Conservation (phyloP, 2,113 vertebrate species). For the Indicator indicator region DNA sequence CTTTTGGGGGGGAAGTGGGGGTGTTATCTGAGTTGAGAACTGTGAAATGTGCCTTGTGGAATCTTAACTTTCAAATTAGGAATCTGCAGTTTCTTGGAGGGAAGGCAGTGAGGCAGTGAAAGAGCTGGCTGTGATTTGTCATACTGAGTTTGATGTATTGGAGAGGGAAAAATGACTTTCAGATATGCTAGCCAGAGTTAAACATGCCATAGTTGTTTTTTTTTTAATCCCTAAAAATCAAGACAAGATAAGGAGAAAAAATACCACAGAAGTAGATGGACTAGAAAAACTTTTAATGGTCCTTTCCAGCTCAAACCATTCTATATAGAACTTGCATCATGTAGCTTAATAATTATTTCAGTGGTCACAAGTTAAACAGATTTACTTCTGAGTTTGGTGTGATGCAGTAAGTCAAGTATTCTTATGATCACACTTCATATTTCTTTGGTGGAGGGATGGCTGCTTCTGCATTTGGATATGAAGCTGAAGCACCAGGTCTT, state of each 20-base stretch:
- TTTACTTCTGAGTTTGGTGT: neutral
- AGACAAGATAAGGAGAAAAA: neutral
- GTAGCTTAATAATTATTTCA: neutral
- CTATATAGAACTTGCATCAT: neutral
- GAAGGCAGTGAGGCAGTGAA: neutral
- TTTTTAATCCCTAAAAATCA: neutral
- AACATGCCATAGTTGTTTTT: neutral
- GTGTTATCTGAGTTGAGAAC: neutral
- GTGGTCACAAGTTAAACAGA: neutral
- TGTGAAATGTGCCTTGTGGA: neutral
- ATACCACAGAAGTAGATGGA: too few relatives aligned
- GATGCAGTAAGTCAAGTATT: neutral
- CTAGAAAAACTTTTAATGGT: too few relatives aligned
- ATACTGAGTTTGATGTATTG: neutral
- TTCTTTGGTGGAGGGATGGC: neutral
- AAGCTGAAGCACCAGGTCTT: neutral
- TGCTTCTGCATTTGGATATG: neutral
- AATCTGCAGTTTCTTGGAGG: neutral
- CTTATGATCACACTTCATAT: neutral
- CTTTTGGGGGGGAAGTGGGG: neutral
- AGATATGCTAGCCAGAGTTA: neutral
- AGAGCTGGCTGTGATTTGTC: neutral
- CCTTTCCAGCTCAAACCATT: too few relatives aligned
- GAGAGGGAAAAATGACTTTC: neutral
- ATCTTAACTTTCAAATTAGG: neutral